Base-by-base conservation (phyloP, 2,113 vertebrate genomes). In the Nothoprocta pentlandii region DNA sequence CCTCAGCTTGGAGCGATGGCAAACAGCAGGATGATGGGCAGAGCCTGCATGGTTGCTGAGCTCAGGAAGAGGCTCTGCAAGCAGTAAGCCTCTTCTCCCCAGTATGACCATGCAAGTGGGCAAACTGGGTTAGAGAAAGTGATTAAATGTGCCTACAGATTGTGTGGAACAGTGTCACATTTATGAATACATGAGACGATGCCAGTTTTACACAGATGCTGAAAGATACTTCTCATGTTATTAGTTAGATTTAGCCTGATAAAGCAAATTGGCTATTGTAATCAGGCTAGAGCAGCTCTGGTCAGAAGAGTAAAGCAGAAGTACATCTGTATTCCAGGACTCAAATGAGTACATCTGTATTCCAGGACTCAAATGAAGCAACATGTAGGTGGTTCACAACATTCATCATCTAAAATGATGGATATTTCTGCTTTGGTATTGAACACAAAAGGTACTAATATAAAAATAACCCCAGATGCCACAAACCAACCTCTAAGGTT, bases 181-280 rank as follows among this genome's bases (percentile, higher is more conserved):
- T 75, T 68, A 22, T 1, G 4, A 34, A 11, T 44, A 21, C 46
- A 39, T 78, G 0, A 0, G 25, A 14, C 36, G 23, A 34, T 20
- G 22, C n/a, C 30, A 3, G 44, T 70, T 93, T 88, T 83, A 39
- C 2, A 9, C 20, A 53, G 61, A 30, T 10, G 6, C 44, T 28
- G 73, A 34, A 74, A 88, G 47, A 6, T 73, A 22, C 39, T 71
- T 79, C 85, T 80, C 42, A 22, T 34, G 17, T 90, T 64, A 21
- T 12, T 2, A 0, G 30, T 67, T 71, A 62, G 25, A 4, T 32
- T 30, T 39, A 84, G 26, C 34, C 42, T 64, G 80, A 47, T 46
- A 64, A 71, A 56, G 51, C 32, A n/a, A 83, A 75, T 1, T 8
- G 1, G 28, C 4, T 71, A 32, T n/a, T 71, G 42, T 32, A 32